Percentiles rank a stretch among this genome's conserved stretches.
These are phyloP conservation scores for Ptilodon capucinus DNA, from an alignment of 2,888 invertebrate species.

Conservation along the genomic window DNA sequence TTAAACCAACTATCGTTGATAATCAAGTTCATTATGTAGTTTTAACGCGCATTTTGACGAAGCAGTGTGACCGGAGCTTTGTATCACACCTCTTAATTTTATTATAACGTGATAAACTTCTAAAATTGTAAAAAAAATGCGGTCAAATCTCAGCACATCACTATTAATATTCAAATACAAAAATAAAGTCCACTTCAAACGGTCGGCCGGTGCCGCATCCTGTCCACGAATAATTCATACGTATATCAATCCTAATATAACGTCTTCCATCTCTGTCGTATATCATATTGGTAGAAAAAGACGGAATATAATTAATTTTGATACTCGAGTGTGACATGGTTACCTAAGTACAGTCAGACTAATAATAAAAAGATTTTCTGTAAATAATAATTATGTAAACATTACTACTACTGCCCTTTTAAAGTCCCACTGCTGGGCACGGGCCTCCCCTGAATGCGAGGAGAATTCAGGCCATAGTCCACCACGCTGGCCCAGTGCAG, in stretches of 20 bases:
- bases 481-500: too few relatives aligned
- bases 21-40: too few relatives aligned
- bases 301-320: constrained; percentile 10
- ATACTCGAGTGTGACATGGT: constrained; percentile 8
- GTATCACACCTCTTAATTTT: too few relatives aligned
- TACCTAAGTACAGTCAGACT: constrained; percentile 15
- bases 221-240: constrained; percentile 29
- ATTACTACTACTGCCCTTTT: too few relatives aligned
- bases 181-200: constrained; percentile 28
- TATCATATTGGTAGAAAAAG: constrained; percentile 20
- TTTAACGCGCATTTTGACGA: too few relatives aligned
- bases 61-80: too few relatives aligned
- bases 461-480: too few relatives aligned
- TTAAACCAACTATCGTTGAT: too few relatives aligned
- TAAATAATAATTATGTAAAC: too few relatives aligned
- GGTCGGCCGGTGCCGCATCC: constrained; percentile 19
- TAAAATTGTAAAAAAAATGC: background rate
- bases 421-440: too few relatives aligned
- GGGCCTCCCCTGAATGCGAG: too few relatives aligned
- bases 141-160: constrained; percentile 8
- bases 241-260: background rate
- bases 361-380: too few relatives aligned
- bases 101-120: background rate
- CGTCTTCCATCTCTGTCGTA: constrained; percentile 18
- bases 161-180: constrained; percentile 11